Evolutionary conservation across 1,140 invertebrate genomes (phyloP), one percentile per base, ranked within the genome.

Genomic region (Aporrectodea caliginosa): DNA sequence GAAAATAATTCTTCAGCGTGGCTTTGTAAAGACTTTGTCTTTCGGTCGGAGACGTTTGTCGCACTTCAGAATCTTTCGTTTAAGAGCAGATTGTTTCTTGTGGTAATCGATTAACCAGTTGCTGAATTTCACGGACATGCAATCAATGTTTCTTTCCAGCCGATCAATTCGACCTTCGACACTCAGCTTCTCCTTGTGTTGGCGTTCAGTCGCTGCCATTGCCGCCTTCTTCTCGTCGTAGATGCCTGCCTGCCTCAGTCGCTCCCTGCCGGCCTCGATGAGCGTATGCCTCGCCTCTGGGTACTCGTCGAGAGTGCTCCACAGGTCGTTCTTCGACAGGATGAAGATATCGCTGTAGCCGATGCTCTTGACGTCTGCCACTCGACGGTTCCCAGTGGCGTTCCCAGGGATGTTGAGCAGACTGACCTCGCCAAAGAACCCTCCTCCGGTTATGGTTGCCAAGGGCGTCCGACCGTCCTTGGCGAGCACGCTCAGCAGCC

Each of bases 321-420:
- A 94, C 16, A 96, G 89, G 85, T 96, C 94, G 83, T 93, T 91
- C 88, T 98, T 97, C n/a, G 93, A 93, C 81, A 98, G 89, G 84
- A 93, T 94, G 88, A 98, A 98, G 32, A 98, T 89, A 89, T 98
- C 96, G 1, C 94, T 96, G 86, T 97, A 98, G 6, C 96, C 95
- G 71, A 92, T 88, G 83, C 93, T 93, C 30, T 94, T 90, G 0
- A 98, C 95, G 85, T 96, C 97, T 22, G 95, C 95, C 0, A 95
- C 97, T 75, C 96, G 88, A 82, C 95, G 88, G 86, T 97, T 79
- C 31, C 78, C 78, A 31, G 71, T 79, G 0, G 27, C 16, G 30
- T 79, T 79, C 0, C 78, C 70, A 14, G 70, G 83, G 29, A 83
- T 83, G 35, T 82, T 75, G 16, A 84, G 71, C 29, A 84, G 77